Conservation (phyloP, 2,797 vertebrate genomes). For the Numenius phaeopus region DNA sequence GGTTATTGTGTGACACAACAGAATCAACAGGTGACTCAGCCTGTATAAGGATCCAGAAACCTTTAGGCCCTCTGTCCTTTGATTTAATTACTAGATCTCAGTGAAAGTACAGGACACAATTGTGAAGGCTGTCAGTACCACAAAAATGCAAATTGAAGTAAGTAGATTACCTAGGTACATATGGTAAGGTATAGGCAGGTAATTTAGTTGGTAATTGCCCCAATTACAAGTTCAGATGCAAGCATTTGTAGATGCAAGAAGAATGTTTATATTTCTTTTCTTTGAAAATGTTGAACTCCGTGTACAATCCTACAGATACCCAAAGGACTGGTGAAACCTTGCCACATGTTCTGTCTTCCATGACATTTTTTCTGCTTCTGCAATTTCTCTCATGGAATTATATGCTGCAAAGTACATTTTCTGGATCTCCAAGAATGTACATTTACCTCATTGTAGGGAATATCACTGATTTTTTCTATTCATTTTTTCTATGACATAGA, state of each 20-base stretch:
- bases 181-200: background rate
- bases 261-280: background rate
- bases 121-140: background rate
- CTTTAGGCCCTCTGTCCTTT: background rate
- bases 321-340: background rate
- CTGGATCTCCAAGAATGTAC: background rate
- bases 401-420: background rate
- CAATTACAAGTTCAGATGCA: background rate
- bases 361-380: background rate
- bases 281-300: background rate
- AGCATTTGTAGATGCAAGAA: background rate
- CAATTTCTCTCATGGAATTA: background rate
- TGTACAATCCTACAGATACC: background rate
- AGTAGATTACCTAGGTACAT: background rate
- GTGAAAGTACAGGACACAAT: background rate
- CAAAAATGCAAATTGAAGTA: background rate
- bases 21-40: background rate
- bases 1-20: background rate
- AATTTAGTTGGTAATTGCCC: background rate
- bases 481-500: background rate
- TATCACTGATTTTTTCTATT: background rate
- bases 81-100: background rate
- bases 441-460: background rate
- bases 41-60: background rate
- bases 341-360: rapidly evolving